Conservation (phyloP, 64 coral and sea anemone species). For the Astreopora myriophthalma region DNA sequence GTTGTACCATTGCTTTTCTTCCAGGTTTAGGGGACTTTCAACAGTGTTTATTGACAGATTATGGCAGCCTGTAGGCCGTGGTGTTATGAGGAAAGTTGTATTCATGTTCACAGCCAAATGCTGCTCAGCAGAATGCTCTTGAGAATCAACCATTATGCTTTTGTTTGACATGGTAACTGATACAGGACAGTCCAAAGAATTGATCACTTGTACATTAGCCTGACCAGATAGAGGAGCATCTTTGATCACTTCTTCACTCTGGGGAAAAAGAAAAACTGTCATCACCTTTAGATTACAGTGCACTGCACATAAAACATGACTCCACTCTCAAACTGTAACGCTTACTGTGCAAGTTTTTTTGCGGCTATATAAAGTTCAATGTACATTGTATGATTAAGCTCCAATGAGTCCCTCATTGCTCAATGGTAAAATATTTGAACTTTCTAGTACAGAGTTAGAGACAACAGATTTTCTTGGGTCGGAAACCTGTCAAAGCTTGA, state of each 20-base stretch:
- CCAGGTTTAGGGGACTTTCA: background rate
- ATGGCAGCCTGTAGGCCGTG: background rate
- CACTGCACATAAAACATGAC: no score
- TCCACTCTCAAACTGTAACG: no score
- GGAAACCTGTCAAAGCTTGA: no score
- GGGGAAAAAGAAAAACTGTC: no score
- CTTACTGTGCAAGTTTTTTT: no score
- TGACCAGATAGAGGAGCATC: constrained; percentile 27
- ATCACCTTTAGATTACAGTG: no score
- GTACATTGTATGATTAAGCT: no score
- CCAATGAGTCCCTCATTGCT: no score
- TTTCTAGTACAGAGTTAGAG: no score
- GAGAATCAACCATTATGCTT: constrained; percentile 7
- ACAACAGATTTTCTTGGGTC: no score
- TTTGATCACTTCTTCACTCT: constrained; percentile 70
- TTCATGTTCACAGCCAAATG: background rate
- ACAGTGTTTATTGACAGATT: background rate
- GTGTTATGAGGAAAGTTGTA: background rate
- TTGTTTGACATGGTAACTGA: constrained; percentile 31
- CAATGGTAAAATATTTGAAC: no score
- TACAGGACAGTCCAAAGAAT: constrained; percentile 52
- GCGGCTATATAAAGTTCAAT: no score
- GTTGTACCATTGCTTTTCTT: constrained; percentile 67
- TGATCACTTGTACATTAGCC: constrained; percentile 69
- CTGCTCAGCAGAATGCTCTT: constrained; percentile 38